A percentile compares a stretch with the other conserved stretches of the same genome.
Evolutionary conservation across 92 coral and sea anemone genomes (phyloP).

Genomic region (Zoanthus gigantus): DNA sequence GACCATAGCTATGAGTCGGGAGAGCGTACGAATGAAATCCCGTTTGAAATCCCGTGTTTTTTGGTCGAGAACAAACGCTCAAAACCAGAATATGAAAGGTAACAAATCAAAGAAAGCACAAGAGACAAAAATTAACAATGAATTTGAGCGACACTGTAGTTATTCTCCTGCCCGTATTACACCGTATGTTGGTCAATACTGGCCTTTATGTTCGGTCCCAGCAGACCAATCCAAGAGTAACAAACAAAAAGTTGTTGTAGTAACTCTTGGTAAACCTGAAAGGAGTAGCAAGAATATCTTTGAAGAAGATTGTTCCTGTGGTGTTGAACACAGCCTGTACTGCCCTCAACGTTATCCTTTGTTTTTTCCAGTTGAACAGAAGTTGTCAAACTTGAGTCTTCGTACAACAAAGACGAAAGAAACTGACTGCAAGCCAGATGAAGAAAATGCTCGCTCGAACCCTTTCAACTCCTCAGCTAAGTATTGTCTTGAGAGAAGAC

Average conservation of each 20-base stretch:
- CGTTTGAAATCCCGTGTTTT: neutral
- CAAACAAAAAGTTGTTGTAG: neutral
- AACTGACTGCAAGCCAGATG: neutral
- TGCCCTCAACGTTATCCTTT: neutral
- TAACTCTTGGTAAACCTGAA: neutral
- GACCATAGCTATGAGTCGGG: neutral
- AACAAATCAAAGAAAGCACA: neutral
- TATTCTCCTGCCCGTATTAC: neutral
- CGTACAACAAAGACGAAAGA: neutral
- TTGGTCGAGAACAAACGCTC: neutral
- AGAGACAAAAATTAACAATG: neutral
- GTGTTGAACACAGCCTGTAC: neutral
- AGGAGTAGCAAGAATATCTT: neutral
- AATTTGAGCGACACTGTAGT: neutral
- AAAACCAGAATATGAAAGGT: neutral
- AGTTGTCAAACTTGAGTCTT: neutral
- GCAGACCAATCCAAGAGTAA: neutral
- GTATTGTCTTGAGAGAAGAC: neutral
- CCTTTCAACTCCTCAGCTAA: neutral
- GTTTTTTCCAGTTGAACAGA: neutral
- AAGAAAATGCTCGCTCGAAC: neutral
- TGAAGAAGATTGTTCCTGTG: constrained; percentile 1
- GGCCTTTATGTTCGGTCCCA: neutral
- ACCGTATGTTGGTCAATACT: neutral
- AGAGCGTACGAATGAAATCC: neutral